Conservation (phyloP, 2,113 vertebrate genomes). For the Cygnus atratus region DNA sequence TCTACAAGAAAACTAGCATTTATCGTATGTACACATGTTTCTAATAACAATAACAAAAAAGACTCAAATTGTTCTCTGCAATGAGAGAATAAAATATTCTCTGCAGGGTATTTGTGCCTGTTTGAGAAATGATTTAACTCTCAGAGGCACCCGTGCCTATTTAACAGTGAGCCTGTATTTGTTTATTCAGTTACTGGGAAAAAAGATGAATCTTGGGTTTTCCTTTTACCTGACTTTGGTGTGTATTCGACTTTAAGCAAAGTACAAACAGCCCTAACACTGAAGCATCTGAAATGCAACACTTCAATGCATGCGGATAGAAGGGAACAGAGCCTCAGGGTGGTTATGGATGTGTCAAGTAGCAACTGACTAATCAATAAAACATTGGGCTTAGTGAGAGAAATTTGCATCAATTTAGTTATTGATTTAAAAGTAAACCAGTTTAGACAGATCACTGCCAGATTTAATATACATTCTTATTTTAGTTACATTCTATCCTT, state of each 20-base stretch:
- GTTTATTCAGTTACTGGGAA: neutral
- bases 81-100: neutral
- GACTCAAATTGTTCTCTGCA: neutral
- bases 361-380: neutral
- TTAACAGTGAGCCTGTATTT: neutral
- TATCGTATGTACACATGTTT: neutral
- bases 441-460: neutral
- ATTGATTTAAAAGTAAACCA: neutral
- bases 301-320: neutral
- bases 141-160: neutral
- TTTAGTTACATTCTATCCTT: neutral
- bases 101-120: neutral
- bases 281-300: neutral
- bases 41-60: neutral
- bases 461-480: neutral
- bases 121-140: neutral
- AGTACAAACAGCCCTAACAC: neutral
- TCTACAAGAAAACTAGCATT: neutral
- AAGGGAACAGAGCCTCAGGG: neutral
- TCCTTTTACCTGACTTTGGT: neutral
- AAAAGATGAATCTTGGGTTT: neutral
- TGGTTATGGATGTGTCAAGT: neutral
- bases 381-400: neutral
- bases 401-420: neutral
- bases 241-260: neutral